These are phyloP conservation scores for Poecilia wingei DNA, from an alignment of 2,797 vertebrate species.

Conservation along the genomic window DNA sequence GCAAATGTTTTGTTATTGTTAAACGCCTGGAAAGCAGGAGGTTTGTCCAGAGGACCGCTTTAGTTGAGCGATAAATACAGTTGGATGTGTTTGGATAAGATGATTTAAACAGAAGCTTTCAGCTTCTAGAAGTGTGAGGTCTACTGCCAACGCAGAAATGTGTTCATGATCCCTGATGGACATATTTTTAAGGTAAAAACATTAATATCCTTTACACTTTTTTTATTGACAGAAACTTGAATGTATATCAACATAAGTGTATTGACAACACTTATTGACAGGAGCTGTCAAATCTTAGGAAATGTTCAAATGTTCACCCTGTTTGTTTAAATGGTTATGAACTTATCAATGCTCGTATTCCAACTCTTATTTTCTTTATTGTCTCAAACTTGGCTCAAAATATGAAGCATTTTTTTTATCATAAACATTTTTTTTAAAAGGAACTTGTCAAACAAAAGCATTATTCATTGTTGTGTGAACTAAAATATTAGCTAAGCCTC, in stretches of 20 bases:
- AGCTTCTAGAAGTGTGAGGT: conserved; percentile 20
- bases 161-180: conserved; percentile 3
- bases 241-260: neutral
- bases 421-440: neutral
- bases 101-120: conserved; percentile 1
- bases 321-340: neutral
- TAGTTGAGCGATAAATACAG: conserved; percentile 28
- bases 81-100: conserved; percentile 24
- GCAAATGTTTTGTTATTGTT: conserved; percentile 38
- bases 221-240: neutral
- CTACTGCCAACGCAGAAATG: conserved; percentile 31
- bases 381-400: neutral
- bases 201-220: neutral
- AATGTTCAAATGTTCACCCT: neutral
- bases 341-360: neutral
- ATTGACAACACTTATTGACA: neutral
- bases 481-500: neutral
- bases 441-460: neutral
- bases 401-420: neutral
- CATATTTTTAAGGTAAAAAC: neutral
- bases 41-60: conserved; percentile 28
- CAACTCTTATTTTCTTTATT: neutral
- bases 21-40: conserved; percentile 29
- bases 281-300: neutral
- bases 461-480: neutral